phyloP scores from a whole-genome alignment of 2,888 invertebrate species.

The Anthophora plumipes region DNA sequence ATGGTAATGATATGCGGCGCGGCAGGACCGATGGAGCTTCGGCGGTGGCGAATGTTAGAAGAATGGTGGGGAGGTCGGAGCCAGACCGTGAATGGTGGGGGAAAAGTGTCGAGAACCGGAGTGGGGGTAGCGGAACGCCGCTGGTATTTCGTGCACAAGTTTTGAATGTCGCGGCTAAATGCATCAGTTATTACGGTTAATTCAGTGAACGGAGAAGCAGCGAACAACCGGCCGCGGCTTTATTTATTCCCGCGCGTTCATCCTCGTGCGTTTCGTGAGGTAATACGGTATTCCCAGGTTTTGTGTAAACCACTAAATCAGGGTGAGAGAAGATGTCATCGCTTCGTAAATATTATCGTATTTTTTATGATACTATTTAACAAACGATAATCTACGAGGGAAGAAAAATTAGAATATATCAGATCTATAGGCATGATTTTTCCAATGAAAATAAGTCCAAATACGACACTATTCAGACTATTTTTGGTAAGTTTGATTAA shows the following conservation, averaged over 20 bases:
- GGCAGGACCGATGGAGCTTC: slow-evolving; percentile 63
- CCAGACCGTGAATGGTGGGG: slow-evolving; percentile 4
- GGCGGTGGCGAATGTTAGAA: slow-evolving; percentile 33
- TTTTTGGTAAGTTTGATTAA: too few species aligned
- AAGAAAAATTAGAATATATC: too few species aligned
- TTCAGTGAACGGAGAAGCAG: slow-evolving; percentile 66
- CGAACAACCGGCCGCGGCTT: slow-evolving; percentile 48
- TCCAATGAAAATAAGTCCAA: too few species aligned
- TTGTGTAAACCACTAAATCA: too few species aligned
- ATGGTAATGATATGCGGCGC: slow-evolving; percentile 82
- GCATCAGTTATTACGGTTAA: slow-evolving; percentile 80
- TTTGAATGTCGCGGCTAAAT: slow-evolving; percentile 78
- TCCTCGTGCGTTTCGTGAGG: slow-evolving; percentile 25
- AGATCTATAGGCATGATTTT: too few species aligned
- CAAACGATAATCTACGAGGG: too few species aligned
- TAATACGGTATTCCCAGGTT: background rate
- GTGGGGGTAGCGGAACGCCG: slow-evolving; percentile 33
- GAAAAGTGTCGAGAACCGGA: background rate
- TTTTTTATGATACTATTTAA: too few species aligned
- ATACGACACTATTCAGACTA: too few species aligned
- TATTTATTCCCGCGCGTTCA: slow-evolving; percentile 47
- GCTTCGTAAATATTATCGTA: too few species aligned
- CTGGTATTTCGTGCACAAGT: slow-evolving; percentile 75
- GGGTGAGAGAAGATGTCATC: too few species aligned
- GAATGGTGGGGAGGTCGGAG: slow-evolving; percentile 1